These are phyloP conservation scores for Calyptomena viridis DNA, from an alignment of 2,113 vertebrate genomes.

Conservation along the genomic window DNA sequence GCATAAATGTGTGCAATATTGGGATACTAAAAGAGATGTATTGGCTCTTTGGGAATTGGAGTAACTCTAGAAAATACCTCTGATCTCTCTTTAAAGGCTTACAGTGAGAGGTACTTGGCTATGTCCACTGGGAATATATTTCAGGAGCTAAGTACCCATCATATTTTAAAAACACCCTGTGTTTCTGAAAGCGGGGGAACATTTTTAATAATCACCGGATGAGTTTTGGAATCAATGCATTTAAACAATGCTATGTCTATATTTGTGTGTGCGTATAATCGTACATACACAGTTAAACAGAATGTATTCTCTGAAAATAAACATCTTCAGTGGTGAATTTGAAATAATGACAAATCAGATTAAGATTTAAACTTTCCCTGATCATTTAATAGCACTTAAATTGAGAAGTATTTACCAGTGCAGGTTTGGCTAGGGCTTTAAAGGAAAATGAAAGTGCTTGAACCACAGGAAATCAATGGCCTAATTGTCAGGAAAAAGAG, in stretches of 20 bases:
- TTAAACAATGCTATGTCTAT: not conserved
- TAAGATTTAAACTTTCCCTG: not conserved
- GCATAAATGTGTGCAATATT: not conserved
- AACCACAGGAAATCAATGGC: constrained; percentile 35
- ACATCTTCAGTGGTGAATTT: not conserved
- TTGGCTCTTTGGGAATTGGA: not conserved
- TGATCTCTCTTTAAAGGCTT: not conserved
- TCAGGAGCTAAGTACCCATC: not conserved
- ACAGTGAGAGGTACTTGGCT: not conserved
- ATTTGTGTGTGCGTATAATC: not conserved
- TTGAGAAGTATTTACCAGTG: not conserved
- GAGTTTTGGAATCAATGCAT: not conserved
- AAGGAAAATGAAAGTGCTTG: not conserved
- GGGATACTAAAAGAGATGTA: not conserved
- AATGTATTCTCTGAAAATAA: not conserved
- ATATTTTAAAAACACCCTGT: not conserved
- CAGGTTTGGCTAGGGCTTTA: not conserved
- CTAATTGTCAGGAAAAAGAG: constrained; percentile 39
- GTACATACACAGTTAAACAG: not conserved
- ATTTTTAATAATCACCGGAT: not conserved
- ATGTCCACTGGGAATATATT: not conserved
- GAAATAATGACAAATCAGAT: not conserved
- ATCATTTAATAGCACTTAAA: constrained; percentile 12
- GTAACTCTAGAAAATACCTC: not conserved
- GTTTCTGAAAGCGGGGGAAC: not conserved